These are phyloP conservation scores for Ceratitis capitata DNA, from an alignment of 1,140 invertebrate genomes.

Conservation along the genomic window DNA sequence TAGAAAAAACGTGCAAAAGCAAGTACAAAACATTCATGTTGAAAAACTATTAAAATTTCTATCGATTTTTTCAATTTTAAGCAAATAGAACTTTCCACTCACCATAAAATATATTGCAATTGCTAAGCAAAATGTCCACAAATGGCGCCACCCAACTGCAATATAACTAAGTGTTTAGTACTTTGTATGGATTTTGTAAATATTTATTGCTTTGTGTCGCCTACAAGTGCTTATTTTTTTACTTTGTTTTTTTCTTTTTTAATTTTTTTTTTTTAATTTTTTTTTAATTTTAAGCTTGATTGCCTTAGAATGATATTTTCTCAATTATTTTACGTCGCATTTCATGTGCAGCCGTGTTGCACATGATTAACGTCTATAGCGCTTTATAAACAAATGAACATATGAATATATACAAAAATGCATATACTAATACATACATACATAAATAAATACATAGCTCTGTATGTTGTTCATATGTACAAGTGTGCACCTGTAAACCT, in stretches of 20 bases:
- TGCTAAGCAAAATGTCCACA: background rate
- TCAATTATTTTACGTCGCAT: constrained; percentile 5
- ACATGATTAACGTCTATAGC: background rate
- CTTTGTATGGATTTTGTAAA: background rate
- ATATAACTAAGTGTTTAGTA: background rate
- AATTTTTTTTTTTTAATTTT: background rate
- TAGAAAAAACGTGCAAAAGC: no score
- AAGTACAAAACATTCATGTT: no score
- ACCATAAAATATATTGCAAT: background rate
- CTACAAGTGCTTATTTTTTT: background rate
- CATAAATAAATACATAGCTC: background rate
- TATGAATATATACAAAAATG: background rate
- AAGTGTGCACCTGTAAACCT: background rate
- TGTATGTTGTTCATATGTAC: background rate
- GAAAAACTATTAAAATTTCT: background rate
- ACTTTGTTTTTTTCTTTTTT: no score
- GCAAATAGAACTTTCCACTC: background rate
- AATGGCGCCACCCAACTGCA: no score
- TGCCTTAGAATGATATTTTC: background rate
- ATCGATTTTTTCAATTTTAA: background rate
- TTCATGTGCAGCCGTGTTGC: background rate
- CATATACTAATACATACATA: background rate
- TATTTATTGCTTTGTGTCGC: background rate
- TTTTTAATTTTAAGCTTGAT: no score
- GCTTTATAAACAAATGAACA: background rate